Evolutionary conservation across 2,797 vertebrate genomes (phyloP).

Genomic region (Anguilla obscura): DNA sequence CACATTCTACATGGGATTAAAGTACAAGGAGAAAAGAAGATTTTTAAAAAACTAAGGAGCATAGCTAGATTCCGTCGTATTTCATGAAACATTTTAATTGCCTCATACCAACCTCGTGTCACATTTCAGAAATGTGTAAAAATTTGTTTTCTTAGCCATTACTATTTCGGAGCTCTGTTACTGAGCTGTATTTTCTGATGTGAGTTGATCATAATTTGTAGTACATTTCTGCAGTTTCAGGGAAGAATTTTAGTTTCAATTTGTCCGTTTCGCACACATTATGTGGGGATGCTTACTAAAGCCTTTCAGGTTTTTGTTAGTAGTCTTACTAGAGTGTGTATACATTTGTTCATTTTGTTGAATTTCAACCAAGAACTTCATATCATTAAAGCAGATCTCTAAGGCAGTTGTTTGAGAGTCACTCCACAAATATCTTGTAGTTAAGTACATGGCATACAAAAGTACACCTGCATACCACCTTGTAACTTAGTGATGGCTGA

Average conservation of each 20-base stretch:
- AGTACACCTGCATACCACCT: neutral
- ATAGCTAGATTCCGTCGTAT: neutral
- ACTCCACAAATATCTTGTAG: neutral
- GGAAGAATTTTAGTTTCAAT: neutral
- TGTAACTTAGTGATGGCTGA: neutral
- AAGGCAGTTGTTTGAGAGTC: neutral
- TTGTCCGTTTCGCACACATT: neutral
- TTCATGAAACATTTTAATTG: neutral
- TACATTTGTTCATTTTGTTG: conserved; percentile 1
- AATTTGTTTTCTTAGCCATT: neutral
- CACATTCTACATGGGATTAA: neutral
- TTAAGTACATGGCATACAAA: neutral
- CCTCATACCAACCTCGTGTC: neutral
- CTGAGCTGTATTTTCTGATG: neutral
- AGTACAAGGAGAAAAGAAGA: neutral
- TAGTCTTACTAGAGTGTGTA: neutral
- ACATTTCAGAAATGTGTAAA: neutral
- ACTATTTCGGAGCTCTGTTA: neutral
- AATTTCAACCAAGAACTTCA: neutral
- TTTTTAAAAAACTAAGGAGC: neutral
- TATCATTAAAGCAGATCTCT: conserved; percentile 10
- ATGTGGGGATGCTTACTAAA: neutral
- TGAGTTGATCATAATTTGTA: neutral
- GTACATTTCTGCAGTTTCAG: neutral
- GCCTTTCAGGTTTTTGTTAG: neutral